A percentile compares a stretch with the other conserved stretches of the same genome.
These are phyloP conservation scores for Crenichthys baileyi DNA, from an alignment of 2,797 vertebrate species.

Conservation along the genomic window DNA sequence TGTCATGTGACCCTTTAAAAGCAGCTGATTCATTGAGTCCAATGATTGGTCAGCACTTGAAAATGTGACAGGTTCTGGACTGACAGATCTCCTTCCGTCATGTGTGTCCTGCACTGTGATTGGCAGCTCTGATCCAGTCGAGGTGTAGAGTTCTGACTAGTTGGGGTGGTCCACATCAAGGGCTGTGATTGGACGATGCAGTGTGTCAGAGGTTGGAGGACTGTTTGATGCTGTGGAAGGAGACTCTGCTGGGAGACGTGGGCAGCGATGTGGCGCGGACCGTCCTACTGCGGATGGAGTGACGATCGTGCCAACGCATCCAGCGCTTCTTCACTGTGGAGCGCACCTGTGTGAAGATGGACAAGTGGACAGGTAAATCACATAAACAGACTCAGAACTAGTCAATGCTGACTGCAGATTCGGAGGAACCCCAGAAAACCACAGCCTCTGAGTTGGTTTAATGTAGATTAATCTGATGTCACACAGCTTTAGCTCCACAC, in stretches of 20 bases:
- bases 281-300: constrained; percentile 87
- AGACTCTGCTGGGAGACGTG: constrained; percentile 89
- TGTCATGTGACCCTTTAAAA: constrained; percentile 1
- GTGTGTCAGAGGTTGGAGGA: constrained; percentile 85
- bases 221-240: constrained; percentile 96
- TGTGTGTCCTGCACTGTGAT: background rate
- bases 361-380: background rate
- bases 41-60: constrained; percentile 12
- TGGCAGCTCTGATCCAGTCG: background rate
- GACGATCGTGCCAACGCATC: constrained; percentile 95
- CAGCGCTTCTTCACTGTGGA: constrained; percentile 90
- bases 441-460: background rate
- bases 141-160: constrained; percentile 5
- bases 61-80: background rate
- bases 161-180: background rate
- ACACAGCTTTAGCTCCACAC: too few relatives aligned
- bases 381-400: background rate
- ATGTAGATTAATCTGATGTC: too few relatives aligned
- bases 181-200: background rate
- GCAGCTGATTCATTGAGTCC: constrained; percentile 17
- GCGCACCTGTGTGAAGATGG: constrained; percentile 80
- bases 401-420: background rate
- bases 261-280: constrained; percentile 92
- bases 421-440: background rate
- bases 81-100: background rate